These are phyloP conservation scores for Acrocephalus scirpaceus DNA, from an alignment of 2,797 vertebrate species.

Conservation along the genomic window DNA sequence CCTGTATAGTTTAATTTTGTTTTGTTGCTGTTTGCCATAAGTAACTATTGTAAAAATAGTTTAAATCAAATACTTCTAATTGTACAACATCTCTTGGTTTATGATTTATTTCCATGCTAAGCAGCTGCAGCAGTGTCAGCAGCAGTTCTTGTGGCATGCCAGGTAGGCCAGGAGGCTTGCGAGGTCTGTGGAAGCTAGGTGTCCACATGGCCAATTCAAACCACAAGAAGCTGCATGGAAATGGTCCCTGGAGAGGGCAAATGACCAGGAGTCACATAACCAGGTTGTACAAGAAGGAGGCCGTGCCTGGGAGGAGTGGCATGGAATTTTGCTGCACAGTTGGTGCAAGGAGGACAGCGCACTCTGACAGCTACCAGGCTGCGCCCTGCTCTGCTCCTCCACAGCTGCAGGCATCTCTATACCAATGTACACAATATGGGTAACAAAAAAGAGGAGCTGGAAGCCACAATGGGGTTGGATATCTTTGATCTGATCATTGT, in stretches of 20 bases:
- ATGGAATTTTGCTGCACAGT: fast-evolving
- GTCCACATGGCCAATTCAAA: neutral
- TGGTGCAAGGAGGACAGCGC: neutral
- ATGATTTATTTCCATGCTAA: neutral
- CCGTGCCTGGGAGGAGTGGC: fast-evolving
- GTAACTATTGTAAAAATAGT: neutral
- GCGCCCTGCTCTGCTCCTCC: neutral
- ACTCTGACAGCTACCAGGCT: neutral
- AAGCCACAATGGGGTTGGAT: neutral
- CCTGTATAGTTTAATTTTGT: neutral
- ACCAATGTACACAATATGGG: too few species aligned
- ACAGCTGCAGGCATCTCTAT: neutral
- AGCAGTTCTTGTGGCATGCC: neutral
- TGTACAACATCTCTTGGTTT: neutral
- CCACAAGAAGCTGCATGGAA: neutral
- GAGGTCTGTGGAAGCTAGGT: neutral
- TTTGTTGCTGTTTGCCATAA: neutral
- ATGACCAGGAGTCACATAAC: neutral
- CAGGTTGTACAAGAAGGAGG: neutral
- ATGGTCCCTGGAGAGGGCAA: neutral
- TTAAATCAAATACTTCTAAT: neutral
- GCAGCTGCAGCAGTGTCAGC: neutral
- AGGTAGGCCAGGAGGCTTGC: fast-evolving
- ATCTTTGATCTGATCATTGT: neutral
- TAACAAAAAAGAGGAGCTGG: neutral